phyloP scores from a whole-genome alignment of 2,113 vertebrate species.

The Cyprinodon brontotheroides region DNA sequence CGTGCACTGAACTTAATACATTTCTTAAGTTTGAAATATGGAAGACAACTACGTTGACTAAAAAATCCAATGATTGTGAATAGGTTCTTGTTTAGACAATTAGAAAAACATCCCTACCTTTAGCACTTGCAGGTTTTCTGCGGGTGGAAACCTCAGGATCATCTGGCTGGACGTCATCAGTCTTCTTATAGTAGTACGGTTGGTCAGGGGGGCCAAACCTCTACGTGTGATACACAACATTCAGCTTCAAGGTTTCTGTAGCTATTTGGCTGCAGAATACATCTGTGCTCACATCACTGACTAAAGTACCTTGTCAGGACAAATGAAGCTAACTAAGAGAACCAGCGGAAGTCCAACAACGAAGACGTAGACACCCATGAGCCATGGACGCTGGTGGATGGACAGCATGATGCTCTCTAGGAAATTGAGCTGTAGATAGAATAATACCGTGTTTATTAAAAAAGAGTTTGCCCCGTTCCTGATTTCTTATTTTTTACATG shows the following conservation, averaged over 20 bases:
- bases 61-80: background rate
- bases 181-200: conserved; percentile 82
- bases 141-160: conserved; percentile 19
- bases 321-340: conserved; percentile 82
- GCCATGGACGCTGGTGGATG: conserved; percentile 76
- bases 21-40: background rate
- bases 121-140: background rate
- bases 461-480: too few species aligned
- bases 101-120: conserved; percentile 14
- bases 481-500: too few species aligned
- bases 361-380: conserved; percentile 80
- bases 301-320: conserved; percentile 79
- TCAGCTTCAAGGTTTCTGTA: too few species aligned
- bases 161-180: conserved; percentile 75
- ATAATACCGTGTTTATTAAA: background rate
- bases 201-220: conserved; percentile 79
- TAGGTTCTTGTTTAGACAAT: background rate
- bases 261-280: conserved; percentile 43
- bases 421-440: conserved; percentile 58
- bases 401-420: conserved; percentile 73
- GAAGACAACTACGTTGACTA: background rate
- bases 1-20: too few species aligned
- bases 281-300: conserved; percentile 28
- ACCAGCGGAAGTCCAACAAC: conserved; percentile 79
- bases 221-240: conserved; percentile 48